These are phyloP conservation scores for Halictus rubicundus DNA, from an alignment of 1,140 invertebrate genomes.

Conservation along the genomic window DNA sequence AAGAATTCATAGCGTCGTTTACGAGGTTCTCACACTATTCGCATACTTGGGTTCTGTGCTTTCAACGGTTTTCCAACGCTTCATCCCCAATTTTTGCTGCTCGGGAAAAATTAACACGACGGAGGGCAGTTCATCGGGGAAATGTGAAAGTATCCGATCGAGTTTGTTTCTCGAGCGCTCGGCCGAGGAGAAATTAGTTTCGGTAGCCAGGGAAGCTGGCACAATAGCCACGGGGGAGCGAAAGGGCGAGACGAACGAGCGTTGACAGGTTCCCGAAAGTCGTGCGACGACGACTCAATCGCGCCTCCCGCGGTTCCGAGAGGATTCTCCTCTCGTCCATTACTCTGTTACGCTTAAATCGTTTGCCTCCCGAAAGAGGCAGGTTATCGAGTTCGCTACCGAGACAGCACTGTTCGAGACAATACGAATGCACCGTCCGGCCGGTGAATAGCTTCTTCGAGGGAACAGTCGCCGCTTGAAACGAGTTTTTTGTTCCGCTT, in stretches of 20 bases:
- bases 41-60: too few species aligned
- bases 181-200: not conserved
- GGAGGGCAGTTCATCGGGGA: too few species aligned
- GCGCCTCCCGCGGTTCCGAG: conserved; percentile 12
- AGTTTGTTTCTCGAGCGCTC: too few species aligned
- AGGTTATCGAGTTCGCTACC: conserved; percentile 24
- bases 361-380: conserved; percentile 2
- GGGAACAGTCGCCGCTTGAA: not conserved
- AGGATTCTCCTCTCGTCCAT: not conserved
- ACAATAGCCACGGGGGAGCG: not conserved
- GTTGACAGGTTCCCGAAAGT: not conserved
- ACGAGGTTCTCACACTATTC: too few species aligned
- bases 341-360: conserved; percentile 34
- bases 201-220: not conserved
- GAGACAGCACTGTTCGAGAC: conserved; percentile 1
- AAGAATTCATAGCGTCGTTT: too few species aligned
- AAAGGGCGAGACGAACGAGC: not conserved
- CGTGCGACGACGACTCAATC: not conserved
- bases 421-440: not conserved
- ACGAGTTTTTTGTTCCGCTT: conserved; percentile 20
- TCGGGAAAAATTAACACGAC: too few species aligned
- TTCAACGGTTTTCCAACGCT: too few species aligned
- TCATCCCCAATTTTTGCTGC: too few species aligned
- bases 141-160: too few species aligned
- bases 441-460: not conserved